Percentiles rank a stretch among this genome's conserved stretches.
phyloP scores from a whole-genome alignment of 2,113 vertebrate genomes.

The Misgurnus mizolepis region DNA sequence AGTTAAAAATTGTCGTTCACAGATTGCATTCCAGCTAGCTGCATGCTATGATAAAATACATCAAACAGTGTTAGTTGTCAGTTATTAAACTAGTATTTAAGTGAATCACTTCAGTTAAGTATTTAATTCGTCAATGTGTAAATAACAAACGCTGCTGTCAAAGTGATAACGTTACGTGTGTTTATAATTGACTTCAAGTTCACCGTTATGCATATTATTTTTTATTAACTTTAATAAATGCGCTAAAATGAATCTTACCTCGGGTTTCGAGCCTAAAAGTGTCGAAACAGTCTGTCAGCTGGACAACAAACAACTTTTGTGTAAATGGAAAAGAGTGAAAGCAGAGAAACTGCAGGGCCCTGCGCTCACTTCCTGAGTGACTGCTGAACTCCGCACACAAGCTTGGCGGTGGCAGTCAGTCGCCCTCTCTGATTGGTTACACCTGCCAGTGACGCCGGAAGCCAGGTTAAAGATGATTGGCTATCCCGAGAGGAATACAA shows the following conservation, averaged over 20 bases:
- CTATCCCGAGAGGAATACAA: constrained; percentile 24
- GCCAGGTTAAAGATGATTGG: constrained; percentile 45
- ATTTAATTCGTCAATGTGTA: background rate
- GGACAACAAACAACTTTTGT: background rate
- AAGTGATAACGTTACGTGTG: background rate
- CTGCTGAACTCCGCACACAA: constrained; percentile 55
- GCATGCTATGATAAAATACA: background rate
- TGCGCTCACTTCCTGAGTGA: constrained; percentile 56
- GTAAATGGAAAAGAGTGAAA: constrained; percentile 6
- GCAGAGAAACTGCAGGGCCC: constrained; percentile 3
- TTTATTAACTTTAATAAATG: background rate
- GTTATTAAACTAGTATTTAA: too few species aligned
- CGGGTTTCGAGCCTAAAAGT: too few species aligned
- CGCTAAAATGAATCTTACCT: background rate
- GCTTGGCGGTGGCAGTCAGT: constrained; percentile 59
- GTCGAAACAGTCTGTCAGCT: background rate
- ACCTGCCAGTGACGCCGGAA: constrained; percentile 37
- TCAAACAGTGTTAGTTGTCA: background rate
- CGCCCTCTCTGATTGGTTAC: constrained; percentile 53
- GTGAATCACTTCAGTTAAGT: background rate
- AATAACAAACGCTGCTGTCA: constrained; percentile 1
- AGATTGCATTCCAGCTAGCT: background rate
- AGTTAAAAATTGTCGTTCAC: background rate
- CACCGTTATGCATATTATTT: background rate
- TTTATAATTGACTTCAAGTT: background rate